Evolutionary conservation across 2,888 invertebrate species (phyloP).

Genomic region (Opisthograptis luteolata): DNA sequence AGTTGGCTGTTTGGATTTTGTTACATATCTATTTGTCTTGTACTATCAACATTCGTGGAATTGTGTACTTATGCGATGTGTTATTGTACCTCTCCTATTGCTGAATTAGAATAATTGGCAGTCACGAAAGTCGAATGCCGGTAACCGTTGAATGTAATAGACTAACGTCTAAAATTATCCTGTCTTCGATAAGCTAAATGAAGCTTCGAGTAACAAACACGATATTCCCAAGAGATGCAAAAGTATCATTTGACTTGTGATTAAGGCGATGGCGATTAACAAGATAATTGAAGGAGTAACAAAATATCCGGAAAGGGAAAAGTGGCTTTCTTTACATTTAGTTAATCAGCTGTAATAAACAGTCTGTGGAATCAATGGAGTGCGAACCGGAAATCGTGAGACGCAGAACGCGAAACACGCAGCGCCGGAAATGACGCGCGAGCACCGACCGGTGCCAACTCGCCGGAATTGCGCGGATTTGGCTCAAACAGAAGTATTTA

Average conservation of each 20-base stretch:
- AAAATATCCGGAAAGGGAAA: slow-evolving; percentile 6
- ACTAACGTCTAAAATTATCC: slow-evolving; percentile 20
- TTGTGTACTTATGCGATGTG: neutral
- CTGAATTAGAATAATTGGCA: slow-evolving; percentile 18
- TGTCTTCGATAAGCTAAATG: slow-evolving; percentile 10
- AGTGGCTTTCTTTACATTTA: neutral
- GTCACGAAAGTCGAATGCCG: slow-evolving; percentile 10
- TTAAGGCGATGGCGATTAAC: slow-evolving; percentile 1
- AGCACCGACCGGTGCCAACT: slow-evolving; percentile 42
- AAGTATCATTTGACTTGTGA: slow-evolving; percentile 2
- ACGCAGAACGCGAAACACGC: slow-evolving; percentile 52
- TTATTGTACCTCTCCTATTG: no score
- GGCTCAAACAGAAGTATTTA: slow-evolving; percentile 1
- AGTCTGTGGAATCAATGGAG: slow-evolving; percentile 19
- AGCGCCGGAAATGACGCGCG: slow-evolving; percentile 59
- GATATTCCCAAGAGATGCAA: slow-evolving; percentile 10
- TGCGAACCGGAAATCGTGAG: slow-evolving; percentile 51
- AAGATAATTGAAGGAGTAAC: slow-evolving; percentile 7
- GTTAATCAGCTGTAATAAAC: neutral
- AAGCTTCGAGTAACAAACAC: slow-evolving; percentile 14
- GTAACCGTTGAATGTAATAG: slow-evolving; percentile 7
- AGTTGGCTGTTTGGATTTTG: neutral
- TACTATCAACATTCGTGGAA: no score
- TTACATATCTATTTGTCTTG: neutral
- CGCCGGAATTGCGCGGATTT: slow-evolving; percentile 17